A percentile compares a stretch with the other conserved stretches of the same genome.
Evolutionary conservation across 1,140 invertebrate genomes (phyloP).

Genomic region (Bombus cullumanus): DNA sequence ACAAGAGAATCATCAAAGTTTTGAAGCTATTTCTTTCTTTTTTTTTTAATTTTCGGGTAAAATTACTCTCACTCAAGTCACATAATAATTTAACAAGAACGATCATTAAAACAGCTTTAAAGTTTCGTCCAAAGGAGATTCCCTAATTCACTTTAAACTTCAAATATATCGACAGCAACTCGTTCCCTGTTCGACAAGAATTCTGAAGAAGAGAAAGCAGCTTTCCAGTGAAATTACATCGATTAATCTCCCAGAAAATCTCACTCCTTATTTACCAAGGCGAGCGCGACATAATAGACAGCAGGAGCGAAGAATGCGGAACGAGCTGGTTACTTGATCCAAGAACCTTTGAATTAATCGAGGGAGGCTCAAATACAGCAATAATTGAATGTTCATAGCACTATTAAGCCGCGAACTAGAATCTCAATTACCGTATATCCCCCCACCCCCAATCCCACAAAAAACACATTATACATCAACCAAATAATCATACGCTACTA

Average conservation of each 20-base stretch:
- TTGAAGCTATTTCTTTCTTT: neutral
- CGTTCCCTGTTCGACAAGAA: neutral
- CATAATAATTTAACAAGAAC: neutral
- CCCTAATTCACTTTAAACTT: neutral
- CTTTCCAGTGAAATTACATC: neutral
- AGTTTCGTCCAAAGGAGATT: neutral
- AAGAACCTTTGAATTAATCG: conserved; percentile 29
- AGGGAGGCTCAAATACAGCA: conserved; percentile 11
- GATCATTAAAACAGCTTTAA: neutral
- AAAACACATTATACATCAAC: neutral
- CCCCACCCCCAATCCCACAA: too few relatives aligned
- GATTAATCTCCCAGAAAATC: neutral
- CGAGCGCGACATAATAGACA: neutral
- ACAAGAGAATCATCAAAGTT: neutral
- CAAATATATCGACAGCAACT: neutral
- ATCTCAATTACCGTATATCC: conserved; percentile 13
- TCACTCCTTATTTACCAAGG: neutral
- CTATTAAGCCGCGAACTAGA: conserved; percentile 8
- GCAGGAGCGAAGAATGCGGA: conserved; percentile 16
- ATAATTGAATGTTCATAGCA: conserved; percentile 34
- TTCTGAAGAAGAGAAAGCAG: neutral
- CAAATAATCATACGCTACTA: neutral
- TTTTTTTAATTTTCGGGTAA: neutral
- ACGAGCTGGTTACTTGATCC: conserved; percentile 8
- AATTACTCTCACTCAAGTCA: neutral